These are phyloP conservation scores for Cerceris ruficornis DNA, from an alignment of 2,888 invertebrate genomes.

Conservation along the genomic window DNA sequence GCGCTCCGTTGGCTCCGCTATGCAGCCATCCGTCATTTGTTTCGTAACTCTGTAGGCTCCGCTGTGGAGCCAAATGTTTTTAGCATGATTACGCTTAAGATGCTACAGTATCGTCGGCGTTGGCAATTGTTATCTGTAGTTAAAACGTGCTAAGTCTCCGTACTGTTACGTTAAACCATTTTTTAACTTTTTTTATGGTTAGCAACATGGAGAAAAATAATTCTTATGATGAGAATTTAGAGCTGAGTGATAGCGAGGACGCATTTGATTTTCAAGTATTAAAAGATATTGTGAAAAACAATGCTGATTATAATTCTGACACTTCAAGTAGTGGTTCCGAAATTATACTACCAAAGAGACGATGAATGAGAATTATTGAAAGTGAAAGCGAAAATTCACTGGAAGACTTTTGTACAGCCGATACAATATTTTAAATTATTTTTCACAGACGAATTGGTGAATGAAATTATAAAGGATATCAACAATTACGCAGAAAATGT, in stretches of 20 bases:
- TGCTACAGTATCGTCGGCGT: neutral
- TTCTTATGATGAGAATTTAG: too few species aligned
- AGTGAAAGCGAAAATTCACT: too few species aligned
- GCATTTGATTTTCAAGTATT: constrained; percentile 5
- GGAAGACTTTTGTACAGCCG: too few species aligned
- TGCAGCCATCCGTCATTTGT: constrained; percentile 36
- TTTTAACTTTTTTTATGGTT: neutral
- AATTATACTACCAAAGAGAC: constrained; percentile 34
- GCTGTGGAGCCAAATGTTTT: constrained; percentile 8
- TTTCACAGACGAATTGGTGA: too few species aligned
- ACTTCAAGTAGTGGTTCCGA: constrained; percentile 18
- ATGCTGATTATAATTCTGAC: constrained; percentile 19
- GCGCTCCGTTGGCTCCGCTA: neutral
- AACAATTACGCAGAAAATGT: too few species aligned
- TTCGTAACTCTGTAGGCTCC: constrained; percentile 21
- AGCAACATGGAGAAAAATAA: too few species aligned
- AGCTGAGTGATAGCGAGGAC: neutral
- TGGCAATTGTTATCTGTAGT: constrained; percentile 40
- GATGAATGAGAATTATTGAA: too few species aligned
- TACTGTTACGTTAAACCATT: constrained; percentile 5
- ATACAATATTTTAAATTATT: too few species aligned
- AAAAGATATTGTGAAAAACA: constrained; percentile 9
- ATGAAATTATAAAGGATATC: too few species aligned
- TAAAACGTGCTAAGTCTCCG: constrained; percentile 23
- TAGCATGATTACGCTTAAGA: constrained; percentile 24